phyloP scores from a whole-genome alignment of 2,888 invertebrate genomes.

The Drosophila barbarae region DNA sequence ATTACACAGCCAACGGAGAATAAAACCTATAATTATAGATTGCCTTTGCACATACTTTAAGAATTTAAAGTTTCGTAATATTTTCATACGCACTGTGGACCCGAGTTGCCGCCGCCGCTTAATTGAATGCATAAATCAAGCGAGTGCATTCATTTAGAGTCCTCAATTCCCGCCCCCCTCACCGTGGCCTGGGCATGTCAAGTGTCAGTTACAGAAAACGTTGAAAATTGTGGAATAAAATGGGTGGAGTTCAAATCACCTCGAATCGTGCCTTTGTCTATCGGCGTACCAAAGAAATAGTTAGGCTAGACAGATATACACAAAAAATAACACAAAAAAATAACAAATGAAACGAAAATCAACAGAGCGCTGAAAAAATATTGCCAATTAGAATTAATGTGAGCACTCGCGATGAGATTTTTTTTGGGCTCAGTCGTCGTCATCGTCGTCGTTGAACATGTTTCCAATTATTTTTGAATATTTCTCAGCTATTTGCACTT shows the following conservation, averaged over 20 bases:
- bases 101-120: slow-evolving; percentile 39
- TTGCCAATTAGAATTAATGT: slow-evolving; percentile 72
- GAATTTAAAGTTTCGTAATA: slow-evolving; percentile 14
- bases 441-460: slow-evolving; percentile 22
- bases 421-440: slow-evolving; percentile 17
- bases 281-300: slow-evolving; percentile 41
- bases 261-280: slow-evolving; percentile 42
- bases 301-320: slow-evolving; percentile 10
- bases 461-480: slow-evolving; percentile 46
- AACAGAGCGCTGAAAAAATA: slow-evolving; percentile 49
- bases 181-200: slow-evolving; percentile 58
- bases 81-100: slow-evolving; percentile 32
- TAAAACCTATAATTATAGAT: neutral
- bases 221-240: slow-evolving; percentile 54
- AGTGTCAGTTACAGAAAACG: slow-evolving; percentile 64
- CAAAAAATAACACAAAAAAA: slow-evolving; percentile 12
- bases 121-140: slow-evolving; percentile 73
- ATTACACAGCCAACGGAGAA: too few relatives aligned
- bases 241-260: slow-evolving; percentile 52
- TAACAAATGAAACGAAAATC: slow-evolving; percentile 24
- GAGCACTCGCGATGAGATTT: slow-evolving; percentile 40
- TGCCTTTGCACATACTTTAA: neutral
- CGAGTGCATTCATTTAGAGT: slow-evolving; percentile 63
- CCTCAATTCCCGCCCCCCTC: slow-evolving; percentile 33
- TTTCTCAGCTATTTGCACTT: slow-evolving; percentile 39